A percentile compares a stretch with the other conserved stretches of the same genome.
These are phyloP conservation scores for Proisotoma minuta DNA, from an alignment of 2,888 invertebrate species.

Conservation along the genomic window DNA sequence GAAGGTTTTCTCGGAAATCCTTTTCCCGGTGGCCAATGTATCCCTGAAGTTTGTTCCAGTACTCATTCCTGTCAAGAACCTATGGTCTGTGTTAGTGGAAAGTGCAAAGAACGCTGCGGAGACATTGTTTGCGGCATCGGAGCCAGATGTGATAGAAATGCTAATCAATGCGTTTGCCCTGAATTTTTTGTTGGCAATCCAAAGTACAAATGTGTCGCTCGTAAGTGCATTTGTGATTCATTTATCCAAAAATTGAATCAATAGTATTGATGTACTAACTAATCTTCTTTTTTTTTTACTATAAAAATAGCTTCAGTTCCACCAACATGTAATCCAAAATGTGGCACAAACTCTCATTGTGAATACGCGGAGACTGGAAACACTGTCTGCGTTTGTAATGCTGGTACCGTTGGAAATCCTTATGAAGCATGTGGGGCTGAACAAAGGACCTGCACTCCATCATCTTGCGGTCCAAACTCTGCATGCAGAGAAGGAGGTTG, in stretches of 20 bases:
- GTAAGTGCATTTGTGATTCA: too few relatives aligned
- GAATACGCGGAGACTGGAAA: slow-evolving; percentile 70
- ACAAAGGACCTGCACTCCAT: slow-evolving; percentile 65
- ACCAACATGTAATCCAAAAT: slow-evolving; percentile 72
- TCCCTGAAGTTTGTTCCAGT: slow-evolving; percentile 73
- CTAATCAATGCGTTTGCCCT: slow-evolving; percentile 79
- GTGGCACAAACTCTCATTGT: slow-evolving; percentile 80
- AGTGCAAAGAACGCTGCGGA: slow-evolving; percentile 84
- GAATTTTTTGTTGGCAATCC: slow-evolving; percentile 84
- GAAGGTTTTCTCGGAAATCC: slow-evolving; percentile 85
- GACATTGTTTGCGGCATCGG: slow-evolving; percentile 82
- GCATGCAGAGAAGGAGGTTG: slow-evolving; percentile 79
- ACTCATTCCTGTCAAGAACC: slow-evolving; percentile 71
- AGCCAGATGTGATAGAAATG: slow-evolving; percentile 73
- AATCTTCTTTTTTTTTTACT: slow-evolving; percentile 14
- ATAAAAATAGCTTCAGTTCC: slow-evolving; percentile 67
- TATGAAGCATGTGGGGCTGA: slow-evolving; percentile 72
- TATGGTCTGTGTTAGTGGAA: slow-evolving; percentile 75
- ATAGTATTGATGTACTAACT: background rate
- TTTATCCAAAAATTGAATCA: slow-evolving; percentile 2
- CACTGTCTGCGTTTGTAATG: slow-evolving; percentile 71
- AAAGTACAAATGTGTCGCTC: slow-evolving; percentile 83
- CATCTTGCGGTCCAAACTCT: slow-evolving; percentile 72
- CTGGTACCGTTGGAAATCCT: slow-evolving; percentile 80
- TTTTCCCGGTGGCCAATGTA: slow-evolving; percentile 81